Conservation (phyloP, 2,113 vertebrate species). For the Raja brachyura region DNA sequence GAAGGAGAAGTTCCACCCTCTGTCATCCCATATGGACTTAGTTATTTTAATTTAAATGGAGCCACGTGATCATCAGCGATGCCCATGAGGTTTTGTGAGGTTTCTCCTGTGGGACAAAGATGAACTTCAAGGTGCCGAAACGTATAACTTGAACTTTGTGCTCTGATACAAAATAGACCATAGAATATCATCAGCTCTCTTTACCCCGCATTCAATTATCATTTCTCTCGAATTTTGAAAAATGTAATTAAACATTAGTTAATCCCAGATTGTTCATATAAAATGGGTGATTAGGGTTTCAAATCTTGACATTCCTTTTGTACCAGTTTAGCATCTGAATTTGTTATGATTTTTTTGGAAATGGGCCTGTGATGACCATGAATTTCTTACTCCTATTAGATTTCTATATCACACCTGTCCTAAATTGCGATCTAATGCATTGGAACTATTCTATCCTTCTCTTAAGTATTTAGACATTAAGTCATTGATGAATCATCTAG, state of each 20-base stretch:
- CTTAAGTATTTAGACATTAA: background rate
- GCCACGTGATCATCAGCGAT: background rate
- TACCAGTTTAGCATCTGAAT: background rate
- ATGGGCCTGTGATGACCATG: background rate
- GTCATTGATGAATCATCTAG: background rate
- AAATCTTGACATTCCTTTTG: background rate
- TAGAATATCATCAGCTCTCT: background rate
- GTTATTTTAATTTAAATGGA: slow-evolving; percentile 44
- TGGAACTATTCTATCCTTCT: background rate
- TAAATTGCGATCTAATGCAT: background rate
- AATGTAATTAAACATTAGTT: background rate
- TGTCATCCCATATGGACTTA: slow-evolving; percentile 43
- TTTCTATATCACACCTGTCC: background rate
- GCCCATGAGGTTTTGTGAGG: no score
- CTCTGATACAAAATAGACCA: background rate
- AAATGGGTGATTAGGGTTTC: background rate
- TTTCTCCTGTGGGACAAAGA: background rate
- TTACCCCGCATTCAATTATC: background rate
- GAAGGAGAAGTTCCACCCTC: no score
- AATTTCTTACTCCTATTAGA: no score
- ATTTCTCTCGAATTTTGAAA: background rate
- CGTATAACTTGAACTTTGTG: background rate
- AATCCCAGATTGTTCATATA: background rate
- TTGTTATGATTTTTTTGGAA: background rate
- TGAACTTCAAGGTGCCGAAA: background rate